Evolutionary conservation across 2,888 invertebrate species (phyloP).

Genomic region (Baronia brevicornis): DNA sequence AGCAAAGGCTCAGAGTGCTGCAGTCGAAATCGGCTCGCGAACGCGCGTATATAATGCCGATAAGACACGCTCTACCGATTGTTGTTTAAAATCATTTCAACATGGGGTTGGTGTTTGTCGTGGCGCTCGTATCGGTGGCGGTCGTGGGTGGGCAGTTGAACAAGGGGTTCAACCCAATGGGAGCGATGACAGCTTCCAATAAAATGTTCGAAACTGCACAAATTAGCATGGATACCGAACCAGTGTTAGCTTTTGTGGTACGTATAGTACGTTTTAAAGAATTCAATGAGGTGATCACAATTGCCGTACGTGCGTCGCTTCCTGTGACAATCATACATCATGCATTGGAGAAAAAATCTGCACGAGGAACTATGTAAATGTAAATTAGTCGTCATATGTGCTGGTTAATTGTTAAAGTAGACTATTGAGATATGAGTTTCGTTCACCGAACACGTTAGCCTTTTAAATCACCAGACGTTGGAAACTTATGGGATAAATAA

Average conservation of each 20-base stretch:
- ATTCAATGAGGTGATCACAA: conserved; percentile 13
- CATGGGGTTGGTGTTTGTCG: conserved; percentile 35
- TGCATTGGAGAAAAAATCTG: conserved; percentile 19
- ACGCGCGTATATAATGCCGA: conserved; percentile 42
- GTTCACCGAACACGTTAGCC: too few relatives aligned
- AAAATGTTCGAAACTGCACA: conserved; percentile 25
- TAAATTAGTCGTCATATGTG: background rate
- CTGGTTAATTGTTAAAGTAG: conserved; percentile 1
- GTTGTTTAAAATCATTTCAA: conserved; percentile 18
- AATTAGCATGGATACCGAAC: conserved; percentile 35
- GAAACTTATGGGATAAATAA: too few relatives aligned
- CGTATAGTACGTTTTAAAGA: conserved; percentile 23
- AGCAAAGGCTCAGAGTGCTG: conserved; percentile 48
- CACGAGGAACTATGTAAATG: background rate
- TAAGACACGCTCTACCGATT: conserved; percentile 13
- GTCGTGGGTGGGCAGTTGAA: conserved; percentile 22
- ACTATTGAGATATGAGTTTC: too few relatives aligned
- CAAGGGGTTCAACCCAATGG: conserved; percentile 26
- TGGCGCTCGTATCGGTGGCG: conserved; percentile 30
- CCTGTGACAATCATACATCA: conserved; percentile 27
- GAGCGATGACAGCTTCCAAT: conserved; percentile 29
- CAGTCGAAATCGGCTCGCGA: conserved; percentile 64
- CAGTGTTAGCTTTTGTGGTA: conserved; percentile 57
- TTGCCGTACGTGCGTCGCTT: conserved; percentile 19
- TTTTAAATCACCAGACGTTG: too few relatives aligned